A percentile compares a stretch with the other conserved stretches of the same genome.
Conservation (phyloP, 2,888 invertebrate species). For the Eristalinus aeneus region DNA sequence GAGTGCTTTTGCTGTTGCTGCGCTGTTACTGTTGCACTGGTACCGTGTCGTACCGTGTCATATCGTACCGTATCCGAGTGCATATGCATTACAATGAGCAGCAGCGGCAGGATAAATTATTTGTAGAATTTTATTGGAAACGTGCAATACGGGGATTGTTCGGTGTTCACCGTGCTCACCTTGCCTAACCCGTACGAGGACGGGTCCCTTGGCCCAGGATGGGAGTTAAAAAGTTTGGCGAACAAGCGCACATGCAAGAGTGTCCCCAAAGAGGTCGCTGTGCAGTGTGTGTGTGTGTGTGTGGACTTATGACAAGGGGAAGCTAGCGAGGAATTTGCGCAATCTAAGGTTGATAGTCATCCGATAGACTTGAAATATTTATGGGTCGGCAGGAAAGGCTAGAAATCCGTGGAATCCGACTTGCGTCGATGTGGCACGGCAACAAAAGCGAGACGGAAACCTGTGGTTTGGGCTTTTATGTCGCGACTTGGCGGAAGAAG, state of each 20-base stretch:
- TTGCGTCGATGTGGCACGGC: constrained; percentile 19
- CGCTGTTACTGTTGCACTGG: constrained; percentile 15
- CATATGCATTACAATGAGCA: constrained; percentile 70
- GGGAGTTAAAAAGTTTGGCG: constrained; percentile 55
- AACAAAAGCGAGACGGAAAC: constrained; percentile 58
- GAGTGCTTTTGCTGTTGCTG: constrained; percentile 15
- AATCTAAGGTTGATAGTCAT: constrained; percentile 56
- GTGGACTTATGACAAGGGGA: constrained; percentile 31
- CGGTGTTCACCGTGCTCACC: constrained; percentile 25
- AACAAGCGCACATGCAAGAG: constrained; percentile 52
- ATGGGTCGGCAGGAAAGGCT: constrained; percentile 39
- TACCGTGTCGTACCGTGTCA: constrained; percentile 51
- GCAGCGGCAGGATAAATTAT: constrained; percentile 65
- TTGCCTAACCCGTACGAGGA: constrained; percentile 43
- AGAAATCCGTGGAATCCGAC: constrained; percentile 55
- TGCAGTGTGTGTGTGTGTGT: constrained; percentile 3
- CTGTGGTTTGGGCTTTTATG: constrained; percentile 61
- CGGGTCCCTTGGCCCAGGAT: neutral
- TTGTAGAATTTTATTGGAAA: constrained; percentile 70
- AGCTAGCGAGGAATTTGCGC: constrained; percentile 34
- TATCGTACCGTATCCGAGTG: constrained; percentile 65
- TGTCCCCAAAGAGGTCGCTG: constrained; percentile 50
- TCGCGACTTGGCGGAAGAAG: constrained; percentile 23
- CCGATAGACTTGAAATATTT: constrained; percentile 68
- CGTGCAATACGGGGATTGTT: constrained; percentile 69